Evolutionary conservation across 2,888 invertebrate species (phyloP), one percentile per base, ranked within the genome.

Genomic region (Hyposoter didymator): DNA sequence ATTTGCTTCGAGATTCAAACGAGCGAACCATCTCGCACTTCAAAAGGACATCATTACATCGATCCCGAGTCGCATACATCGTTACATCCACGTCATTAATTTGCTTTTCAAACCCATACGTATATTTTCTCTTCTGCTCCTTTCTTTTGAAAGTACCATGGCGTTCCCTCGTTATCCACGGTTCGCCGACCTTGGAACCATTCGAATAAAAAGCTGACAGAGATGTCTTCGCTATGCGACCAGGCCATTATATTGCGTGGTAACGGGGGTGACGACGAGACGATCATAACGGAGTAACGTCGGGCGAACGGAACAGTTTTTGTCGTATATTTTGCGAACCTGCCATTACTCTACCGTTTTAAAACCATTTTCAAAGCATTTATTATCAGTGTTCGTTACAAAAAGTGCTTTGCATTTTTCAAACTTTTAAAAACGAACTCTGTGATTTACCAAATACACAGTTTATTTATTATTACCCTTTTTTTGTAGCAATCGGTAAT

Each of bases 111-210:
- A 22, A 72, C 39, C 35, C 19, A 70, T 47, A 17, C 19, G 47
- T 49, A 14, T 32, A 19, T 39, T 52, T 66, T 12, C 35, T 72
- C 74, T 47, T 52, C 78, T 78, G 35, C 59, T 39, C 47, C 35
- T 66, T 78, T 78, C 59, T 49, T 55, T n/a, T 66, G 52, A 52
- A 75, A 69, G 85, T 82, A 69, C 47, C 70, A 43, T 45, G 28
- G 52, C 43, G 49, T 32, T 76, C 67, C 67, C 83, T 85, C 80
- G 83, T 86, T 83, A 86, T 86, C 72, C 85, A 86, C 81, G 80
- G 85, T 85, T 85, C 85, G 85, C 82, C 83, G 80, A 83, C 80
- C 85, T 85, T 85, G 85, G 80, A 79, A 83, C 83, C 83, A 73
- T 83, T 78, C 85, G 80, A 80, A 67, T 52, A 85, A 83, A 83